These are phyloP conservation scores for Odontophorus gujanensis DNA, from an alignment of 2,113 vertebrate genomes.

Conservation along the genomic window DNA sequence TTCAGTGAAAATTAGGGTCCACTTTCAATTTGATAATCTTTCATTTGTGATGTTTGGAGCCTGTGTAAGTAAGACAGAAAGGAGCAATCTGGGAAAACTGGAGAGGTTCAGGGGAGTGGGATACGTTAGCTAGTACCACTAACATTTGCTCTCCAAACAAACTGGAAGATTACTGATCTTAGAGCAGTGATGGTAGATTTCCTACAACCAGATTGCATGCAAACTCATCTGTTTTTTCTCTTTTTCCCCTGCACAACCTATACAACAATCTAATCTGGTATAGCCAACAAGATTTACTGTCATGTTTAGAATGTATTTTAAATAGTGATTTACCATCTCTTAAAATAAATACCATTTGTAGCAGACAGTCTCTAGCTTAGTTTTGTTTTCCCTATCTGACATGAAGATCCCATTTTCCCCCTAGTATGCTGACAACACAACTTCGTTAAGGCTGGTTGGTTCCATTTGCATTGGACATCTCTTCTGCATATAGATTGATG, in stretches of 20 bases:
- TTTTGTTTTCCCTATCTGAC: constrained; percentile 30
- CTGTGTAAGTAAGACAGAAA: neutral
- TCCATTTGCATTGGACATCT: constrained; percentile 93
- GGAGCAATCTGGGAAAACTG: neutral
- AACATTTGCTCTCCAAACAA: neutral
- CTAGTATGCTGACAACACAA: constrained; percentile 90
- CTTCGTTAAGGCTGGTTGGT: constrained; percentile 92
- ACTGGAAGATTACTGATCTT: neutral
- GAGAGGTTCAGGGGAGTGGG: neutral
- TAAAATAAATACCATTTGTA: constrained; percentile 48
- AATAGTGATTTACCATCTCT: constrained; percentile 48
- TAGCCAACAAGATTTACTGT: constrained; percentile 17
- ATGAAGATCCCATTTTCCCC: constrained; percentile 62
- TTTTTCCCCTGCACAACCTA: neutral
- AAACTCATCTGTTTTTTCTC: neutral
- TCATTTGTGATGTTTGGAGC: neutral
- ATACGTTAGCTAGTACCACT: neutral
- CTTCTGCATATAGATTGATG: constrained; percentile 97
- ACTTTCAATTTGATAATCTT: neutral
- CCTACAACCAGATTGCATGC: neutral
- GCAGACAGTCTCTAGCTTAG: neutral
- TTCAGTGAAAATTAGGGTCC: neutral
- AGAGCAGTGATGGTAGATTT: neutral
- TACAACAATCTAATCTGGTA: neutral
- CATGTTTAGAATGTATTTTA: constrained; percentile 29